phyloP scores from a whole-genome alignment of 2,888 invertebrate species.

The Torymus auratus region DNA sequence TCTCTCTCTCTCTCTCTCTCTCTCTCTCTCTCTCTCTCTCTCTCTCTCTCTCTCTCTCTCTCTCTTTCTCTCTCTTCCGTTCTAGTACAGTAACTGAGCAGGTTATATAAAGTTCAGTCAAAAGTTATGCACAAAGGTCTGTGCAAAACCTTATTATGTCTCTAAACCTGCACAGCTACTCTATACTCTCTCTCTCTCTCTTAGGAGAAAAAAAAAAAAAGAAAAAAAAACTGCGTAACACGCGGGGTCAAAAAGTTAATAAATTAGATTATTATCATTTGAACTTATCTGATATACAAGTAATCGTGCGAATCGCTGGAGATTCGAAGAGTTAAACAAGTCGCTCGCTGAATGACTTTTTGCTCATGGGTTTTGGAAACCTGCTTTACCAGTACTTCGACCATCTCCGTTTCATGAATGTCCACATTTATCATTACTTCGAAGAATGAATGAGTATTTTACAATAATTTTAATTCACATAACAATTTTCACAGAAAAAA shows the following conservation, averaged over 20 bases:
- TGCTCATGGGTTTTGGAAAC: slow-evolving; percentile 14
- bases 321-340: slow-evolving; percentile 61
- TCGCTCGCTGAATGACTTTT: slow-evolving; percentile 6
- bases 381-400: slow-evolving; percentile 27
- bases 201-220: slow-evolving; percentile 25
- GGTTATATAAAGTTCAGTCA: too few relatives aligned
- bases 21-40: too few relatives aligned
- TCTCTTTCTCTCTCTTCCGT: too few relatives aligned
- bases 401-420: neutral
- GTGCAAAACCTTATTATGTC: too few relatives aligned
- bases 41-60: too few relatives aligned
- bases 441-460: slow-evolving; percentile 13
- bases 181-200: too few relatives aligned
- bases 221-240: slow-evolving; percentile 31
- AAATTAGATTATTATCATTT: slow-evolving; percentile 59
- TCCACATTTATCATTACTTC: neutral
- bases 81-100: too few relatives aligned
- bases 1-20: too few relatives aligned
- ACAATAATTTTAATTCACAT: slow-evolving; percentile 17
- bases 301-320: slow-evolving; percentile 64
- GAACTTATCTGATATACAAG: slow-evolving; percentile 56
- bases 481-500: slow-evolving; percentile 26
- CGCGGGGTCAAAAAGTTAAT: slow-evolving; percentile 57
- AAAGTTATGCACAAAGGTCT: too few relatives aligned
- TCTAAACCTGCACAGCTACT: too few relatives aligned